Evolutionary conservation across 2,113 vertebrate genomes (phyloP).

Genomic region (Prionailurus viverrinus): DNA sequence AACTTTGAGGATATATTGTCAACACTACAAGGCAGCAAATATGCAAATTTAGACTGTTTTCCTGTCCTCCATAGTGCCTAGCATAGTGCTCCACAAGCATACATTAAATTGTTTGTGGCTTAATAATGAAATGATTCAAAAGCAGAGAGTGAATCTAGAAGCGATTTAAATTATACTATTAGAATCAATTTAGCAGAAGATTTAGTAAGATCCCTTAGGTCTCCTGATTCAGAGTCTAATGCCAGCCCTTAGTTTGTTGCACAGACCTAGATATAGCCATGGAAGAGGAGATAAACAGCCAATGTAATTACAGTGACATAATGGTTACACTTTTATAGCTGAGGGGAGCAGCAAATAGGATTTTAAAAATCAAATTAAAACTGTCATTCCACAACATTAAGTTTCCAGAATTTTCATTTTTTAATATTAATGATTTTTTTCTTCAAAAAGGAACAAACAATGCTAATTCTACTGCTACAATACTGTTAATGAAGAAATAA

Average conservation of each 20-base stretch:
- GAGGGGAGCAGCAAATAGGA: conserved; percentile 79
- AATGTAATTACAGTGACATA: conserved; percentile 81
- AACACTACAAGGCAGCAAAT: not conserved
- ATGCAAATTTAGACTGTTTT: not conserved
- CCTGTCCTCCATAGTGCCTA: not conserved
- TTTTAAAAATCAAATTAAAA: conserved; percentile 84
- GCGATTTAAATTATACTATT: conserved; percentile 59
- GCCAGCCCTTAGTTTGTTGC: conserved; percentile 40
- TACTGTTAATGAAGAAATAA: conserved; percentile 86
- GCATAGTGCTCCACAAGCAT: not conserved
- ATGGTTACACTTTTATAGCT: conserved; percentile 81
- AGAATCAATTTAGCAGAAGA: conserved; percentile 70
- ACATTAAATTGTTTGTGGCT: not conserved
- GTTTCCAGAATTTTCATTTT: conserved; percentile 82
- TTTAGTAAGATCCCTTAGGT: conserved; percentile 64
- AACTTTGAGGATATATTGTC: not conserved
- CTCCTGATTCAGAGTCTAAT: conserved; percentile 40
- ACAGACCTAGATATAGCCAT: conserved; percentile 31
- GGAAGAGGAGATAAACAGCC: conserved; percentile 68
- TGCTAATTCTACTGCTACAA: conserved; percentile 85
- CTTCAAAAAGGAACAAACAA: conserved; percentile 86
- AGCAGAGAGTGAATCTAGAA: conserved; percentile 43
- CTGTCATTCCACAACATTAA: conserved; percentile 83
- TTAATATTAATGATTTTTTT: conserved; percentile 83
- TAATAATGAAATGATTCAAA: conserved; percentile 63